Base-by-base conservation (phyloP, 2,888 invertebrate species). In the Schizotus pectinicornis region DNA sequence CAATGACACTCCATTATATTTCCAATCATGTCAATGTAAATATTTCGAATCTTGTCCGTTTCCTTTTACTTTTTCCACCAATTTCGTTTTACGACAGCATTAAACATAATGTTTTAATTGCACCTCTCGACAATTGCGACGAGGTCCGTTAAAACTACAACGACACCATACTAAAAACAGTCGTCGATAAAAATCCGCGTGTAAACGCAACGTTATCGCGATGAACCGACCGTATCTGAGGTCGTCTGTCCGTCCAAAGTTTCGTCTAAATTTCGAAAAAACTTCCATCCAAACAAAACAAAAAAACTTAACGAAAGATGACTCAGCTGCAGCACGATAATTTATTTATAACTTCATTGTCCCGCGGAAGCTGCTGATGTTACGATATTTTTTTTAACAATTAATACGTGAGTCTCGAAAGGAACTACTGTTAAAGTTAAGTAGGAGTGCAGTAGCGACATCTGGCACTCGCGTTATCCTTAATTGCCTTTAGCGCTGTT, bases 381-480 rank as follows among this genome's bases (percentile, higher is more conserved):
- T 22, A 30, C 2, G 11, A 39, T 33, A 39, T 39, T 54, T 54
- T 30, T 32, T 13, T 22, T 31, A 3, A 3, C n/a, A 11, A 30
- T 31, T 30, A 51, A 51, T 42, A 36, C 35, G 30, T 43, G 43
- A 36, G 51, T 31, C 30, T 35, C 36, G 14, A 22, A 22, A 22
- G 22, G 5, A 22, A 22, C 22, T 22, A 22, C 22, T 22, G 22
- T 22, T 22, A 22, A 22, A 22, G 22, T 22, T 43, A 36, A 51
- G 36, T 42, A 22, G 46, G 31, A 54, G 39, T 47, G 41, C 54
- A 47, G 54, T 54, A 54, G 54, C 54, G 54, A 54, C 54, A 54
- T 54, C 54, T 54, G 54, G 54, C 47, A 54, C 39, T 47, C 54
- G 54, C 53, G 47, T 47, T 54, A 38, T 47, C 54, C 54, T 30